Evolutionary conservation across 2,888 invertebrate genomes (phyloP).

Genomic region (Notocelia uddmanniana): DNA sequence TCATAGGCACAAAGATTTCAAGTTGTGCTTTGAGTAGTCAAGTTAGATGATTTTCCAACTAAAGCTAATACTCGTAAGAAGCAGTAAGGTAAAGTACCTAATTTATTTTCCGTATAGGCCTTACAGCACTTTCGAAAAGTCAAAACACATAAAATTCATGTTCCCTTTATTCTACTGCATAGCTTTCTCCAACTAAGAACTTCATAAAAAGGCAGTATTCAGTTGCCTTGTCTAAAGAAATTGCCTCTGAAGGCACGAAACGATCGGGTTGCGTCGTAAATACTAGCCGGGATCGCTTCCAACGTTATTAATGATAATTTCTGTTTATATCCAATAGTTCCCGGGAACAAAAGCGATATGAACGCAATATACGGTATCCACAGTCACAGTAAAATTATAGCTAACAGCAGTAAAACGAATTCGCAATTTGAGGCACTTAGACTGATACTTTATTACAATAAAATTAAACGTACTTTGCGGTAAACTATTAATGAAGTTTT

Average conservation of each 20-base stretch:
- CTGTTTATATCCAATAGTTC: constrained; percentile 68
- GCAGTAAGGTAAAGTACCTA: no score
- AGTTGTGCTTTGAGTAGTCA: background rate
- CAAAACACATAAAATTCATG: no score
- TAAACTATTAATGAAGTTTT: no score
- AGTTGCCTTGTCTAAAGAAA: constrained; percentile 61
- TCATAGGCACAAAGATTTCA: no score
- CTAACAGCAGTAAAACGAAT: no score
- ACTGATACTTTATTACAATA: no score
- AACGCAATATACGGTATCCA: constrained; percentile 58
- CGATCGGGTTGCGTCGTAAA: constrained; percentile 64
- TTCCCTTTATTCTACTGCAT: background rate
- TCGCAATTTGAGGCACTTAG: no score
- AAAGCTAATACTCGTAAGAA: no score
- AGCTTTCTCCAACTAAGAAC: constrained; percentile 18
- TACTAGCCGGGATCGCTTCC: constrained; percentile 65
- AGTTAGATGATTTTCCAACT: background rate
- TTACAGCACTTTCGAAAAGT: no score
- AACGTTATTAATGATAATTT: constrained; percentile 74
- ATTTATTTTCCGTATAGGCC: no score
- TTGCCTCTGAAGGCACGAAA: constrained; percentile 63
- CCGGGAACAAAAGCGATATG: constrained; percentile 59
- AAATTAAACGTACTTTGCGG: no score
- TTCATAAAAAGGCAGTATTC: constrained; percentile 44
- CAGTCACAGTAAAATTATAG: constrained; percentile 34